These are phyloP conservation scores for Caretta caretta DNA, from an alignment of 2,113 vertebrate species.

Conservation along the genomic window DNA sequence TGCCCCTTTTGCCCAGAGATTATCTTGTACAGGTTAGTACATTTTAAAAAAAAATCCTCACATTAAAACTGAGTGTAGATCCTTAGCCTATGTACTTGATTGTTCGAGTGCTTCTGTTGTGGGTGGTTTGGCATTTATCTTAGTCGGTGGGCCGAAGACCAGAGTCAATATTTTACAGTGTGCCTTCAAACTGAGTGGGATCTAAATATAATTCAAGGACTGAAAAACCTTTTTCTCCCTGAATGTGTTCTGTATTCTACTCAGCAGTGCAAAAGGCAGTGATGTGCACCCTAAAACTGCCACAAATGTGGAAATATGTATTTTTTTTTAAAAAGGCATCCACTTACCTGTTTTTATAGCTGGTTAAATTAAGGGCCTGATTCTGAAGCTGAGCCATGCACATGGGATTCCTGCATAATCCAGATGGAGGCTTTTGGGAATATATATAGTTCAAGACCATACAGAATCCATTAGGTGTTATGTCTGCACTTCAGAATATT, in stretches of 20 bases:
- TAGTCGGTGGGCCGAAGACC: neutral
- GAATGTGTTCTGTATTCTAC: neutral
- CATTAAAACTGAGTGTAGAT: neutral
- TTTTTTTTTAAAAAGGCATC: neutral
- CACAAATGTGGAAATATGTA: neutral
- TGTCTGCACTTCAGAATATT: neutral
- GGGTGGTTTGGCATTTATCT: neutral
- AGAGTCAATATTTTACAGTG: neutral
- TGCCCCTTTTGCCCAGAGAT: conserved; percentile 93
- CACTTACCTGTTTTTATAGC: neutral
- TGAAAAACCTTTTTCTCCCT: neutral
- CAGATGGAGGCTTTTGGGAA: neutral
- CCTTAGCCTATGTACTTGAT: neutral
- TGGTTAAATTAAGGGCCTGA: neutral
- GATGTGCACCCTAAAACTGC: neutral
- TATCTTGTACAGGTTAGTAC: conserved; percentile 93
- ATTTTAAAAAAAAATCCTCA: neutral
- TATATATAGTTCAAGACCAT: neutral
- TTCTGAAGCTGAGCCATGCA: neutral
- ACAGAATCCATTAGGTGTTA: neutral
- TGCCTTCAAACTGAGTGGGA: neutral
- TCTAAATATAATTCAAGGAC: neutral
- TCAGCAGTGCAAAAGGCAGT: neutral
- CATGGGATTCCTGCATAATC: neutral
- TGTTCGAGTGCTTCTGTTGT: neutral